Evolutionary conservation across 2,888 invertebrate species (phyloP).

Genomic region (Himalopsyche kuldschensis): DNA sequence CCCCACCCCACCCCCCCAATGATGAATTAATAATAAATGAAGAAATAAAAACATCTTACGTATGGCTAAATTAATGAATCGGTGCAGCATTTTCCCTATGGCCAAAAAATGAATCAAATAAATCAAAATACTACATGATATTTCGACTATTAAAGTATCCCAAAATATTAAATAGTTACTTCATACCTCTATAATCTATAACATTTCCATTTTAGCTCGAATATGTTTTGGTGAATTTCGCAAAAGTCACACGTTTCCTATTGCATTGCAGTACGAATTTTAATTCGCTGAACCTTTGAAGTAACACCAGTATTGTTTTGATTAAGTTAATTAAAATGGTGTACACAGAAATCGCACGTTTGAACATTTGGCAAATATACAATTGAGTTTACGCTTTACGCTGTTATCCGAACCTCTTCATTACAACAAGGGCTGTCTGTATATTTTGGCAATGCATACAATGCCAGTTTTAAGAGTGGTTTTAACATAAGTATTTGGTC

Average conservation of each 20-base stretch:
- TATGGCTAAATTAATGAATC: too few relatives aligned
- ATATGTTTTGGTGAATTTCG: neutral
- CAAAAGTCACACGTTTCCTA: neutral
- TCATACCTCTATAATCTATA: neutral
- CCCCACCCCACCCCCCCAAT: too few relatives aligned
- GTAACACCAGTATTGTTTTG: constrained; percentile 13
- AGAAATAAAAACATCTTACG: too few relatives aligned
- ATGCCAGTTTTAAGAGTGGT: neutral
- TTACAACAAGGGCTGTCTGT: neutral
- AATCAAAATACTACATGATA: too few relatives aligned
- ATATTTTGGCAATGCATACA: neutral
- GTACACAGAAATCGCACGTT: constrained; percentile 5
- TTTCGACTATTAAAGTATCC: too few relatives aligned
- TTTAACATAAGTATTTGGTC: neutral
- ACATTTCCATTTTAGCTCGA: neutral
- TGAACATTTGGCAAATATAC: constrained; percentile 8
- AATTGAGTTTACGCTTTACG: neutral
- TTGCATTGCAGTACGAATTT: neutral
- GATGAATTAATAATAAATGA: too few relatives aligned
- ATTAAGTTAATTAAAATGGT: constrained; percentile 29
- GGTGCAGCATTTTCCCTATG: too few relatives aligned
- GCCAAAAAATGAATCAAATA: too few relatives aligned
- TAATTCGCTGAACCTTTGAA: neutral
- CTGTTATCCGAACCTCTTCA: constrained; percentile 1
- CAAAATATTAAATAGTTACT: too few relatives aligned